phyloP scores from a whole-genome alignment of 2,888 invertebrate species.

The Salpingus planirostris region DNA sequence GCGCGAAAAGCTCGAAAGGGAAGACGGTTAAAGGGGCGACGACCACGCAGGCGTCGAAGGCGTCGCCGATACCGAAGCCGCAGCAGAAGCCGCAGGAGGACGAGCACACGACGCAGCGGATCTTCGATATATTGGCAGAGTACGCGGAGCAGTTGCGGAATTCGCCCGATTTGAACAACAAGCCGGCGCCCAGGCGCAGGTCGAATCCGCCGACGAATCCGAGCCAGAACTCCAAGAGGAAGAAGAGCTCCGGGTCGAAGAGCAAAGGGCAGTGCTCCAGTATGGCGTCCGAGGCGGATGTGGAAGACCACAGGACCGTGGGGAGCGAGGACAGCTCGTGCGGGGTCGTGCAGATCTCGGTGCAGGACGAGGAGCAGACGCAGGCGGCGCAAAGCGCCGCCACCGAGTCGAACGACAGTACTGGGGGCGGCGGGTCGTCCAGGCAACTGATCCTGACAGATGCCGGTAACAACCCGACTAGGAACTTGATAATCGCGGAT shows the following conservation, averaged over 20 bases:
- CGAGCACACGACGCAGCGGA: constrained; percentile 71
- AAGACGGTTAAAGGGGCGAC: constrained; percentile 52
- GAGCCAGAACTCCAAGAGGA: constrained; percentile 60
- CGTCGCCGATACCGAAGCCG: constrained; percentile 57
- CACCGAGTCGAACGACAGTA: constrained; percentile 38
- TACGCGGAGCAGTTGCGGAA: constrained; percentile 73
- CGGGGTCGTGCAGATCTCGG: constrained; percentile 50
- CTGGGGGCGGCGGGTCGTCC: constrained; percentile 22
- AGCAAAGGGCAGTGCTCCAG: constrained; percentile 41
- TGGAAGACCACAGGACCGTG: constrained; percentile 62
- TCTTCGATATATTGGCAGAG: constrained; percentile 69
- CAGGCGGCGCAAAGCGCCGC: constrained; percentile 32
- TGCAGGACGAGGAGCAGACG: constrained; percentile 51
- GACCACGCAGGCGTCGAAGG: constrained; percentile 51
- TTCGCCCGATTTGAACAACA: constrained; percentile 70
- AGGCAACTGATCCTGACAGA: constrained; percentile 34
- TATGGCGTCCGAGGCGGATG: constrained; percentile 37
- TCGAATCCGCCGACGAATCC: constrained; percentile 67
- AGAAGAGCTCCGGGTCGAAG: constrained; percentile 54
- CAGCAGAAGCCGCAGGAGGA: constrained; percentile 71
- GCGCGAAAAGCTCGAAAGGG: constrained; percentile 37
- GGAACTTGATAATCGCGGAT: constrained; percentile 54
- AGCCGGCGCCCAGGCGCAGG: constrained; percentile 68
- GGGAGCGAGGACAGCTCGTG: constrained; percentile 72
- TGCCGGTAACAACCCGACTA: constrained; percentile 35